These are phyloP conservation scores for Harpegnathos saltator DNA, from an alignment of 1,140 invertebrate genomes.

Conservation along the genomic window DNA sequence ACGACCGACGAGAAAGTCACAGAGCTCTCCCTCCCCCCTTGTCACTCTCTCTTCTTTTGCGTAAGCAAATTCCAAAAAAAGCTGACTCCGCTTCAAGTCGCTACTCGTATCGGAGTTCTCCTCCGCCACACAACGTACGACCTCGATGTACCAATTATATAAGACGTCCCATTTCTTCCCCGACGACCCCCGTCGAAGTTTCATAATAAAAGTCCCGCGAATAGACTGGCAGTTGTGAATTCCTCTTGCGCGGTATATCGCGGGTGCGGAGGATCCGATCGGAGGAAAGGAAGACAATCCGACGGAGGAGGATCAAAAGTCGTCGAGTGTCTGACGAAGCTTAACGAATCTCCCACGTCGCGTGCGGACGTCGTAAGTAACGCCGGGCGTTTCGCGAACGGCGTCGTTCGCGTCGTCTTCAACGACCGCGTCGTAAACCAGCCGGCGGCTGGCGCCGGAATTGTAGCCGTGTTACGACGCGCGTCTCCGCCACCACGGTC, in stretches of 20 bases:
- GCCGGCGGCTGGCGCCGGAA: not conserved
- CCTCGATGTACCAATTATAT: not conserved
- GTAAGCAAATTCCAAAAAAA: not conserved
- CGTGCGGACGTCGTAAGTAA: not conserved
- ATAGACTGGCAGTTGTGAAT: constrained; percentile 19
- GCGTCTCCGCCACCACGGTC: not conserved
- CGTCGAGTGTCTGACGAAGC: not conserved
- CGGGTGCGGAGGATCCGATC: not conserved
- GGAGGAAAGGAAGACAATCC: no score
- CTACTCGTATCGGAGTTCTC: constrained; percentile 1
- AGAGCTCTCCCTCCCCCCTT: not conserved
- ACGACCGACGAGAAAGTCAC: constrained; percentile 52
- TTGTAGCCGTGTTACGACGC: not conserved
- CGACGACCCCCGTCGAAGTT: no score
- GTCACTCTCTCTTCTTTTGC: not conserved
- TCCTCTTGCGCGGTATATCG: not conserved
- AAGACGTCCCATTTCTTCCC: not conserved
- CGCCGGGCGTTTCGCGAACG: not conserved
- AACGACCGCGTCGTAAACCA: not conserved
- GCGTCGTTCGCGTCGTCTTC: not conserved
- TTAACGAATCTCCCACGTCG: not conserved
- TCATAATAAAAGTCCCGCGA: no score
- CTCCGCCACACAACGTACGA: not conserved
- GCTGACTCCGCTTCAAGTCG: not conserved
- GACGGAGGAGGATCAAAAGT: no score